phyloP scores from a whole-genome alignment of 2,888 invertebrate genomes.

The Phengaris alcon region DNA sequence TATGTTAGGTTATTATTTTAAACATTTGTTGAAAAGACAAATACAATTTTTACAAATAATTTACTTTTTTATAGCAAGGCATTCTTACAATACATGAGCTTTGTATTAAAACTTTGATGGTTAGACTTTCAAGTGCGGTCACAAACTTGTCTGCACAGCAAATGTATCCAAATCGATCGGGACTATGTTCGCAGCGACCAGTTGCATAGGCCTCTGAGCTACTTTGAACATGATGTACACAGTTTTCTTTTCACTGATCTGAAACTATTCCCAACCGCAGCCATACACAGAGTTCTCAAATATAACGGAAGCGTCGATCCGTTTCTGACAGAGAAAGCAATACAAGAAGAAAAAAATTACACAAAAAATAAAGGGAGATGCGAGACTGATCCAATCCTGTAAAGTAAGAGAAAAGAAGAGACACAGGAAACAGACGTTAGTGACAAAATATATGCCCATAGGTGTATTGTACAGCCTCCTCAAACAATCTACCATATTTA shows the following conservation, averaged over 20 bases:
- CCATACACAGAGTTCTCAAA: conserved; percentile 61
- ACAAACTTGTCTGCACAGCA: conserved; percentile 63
- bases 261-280: conserved; percentile 69
- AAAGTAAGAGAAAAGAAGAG: conserved; percentile 58
- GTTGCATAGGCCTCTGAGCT: conserved; percentile 56
- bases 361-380: conserved; percentile 58
- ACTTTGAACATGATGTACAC: conserved; percentile 57
- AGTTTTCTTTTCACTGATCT: conserved; percentile 51
- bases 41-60: too few relatives aligned
- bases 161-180: conserved; percentile 69
- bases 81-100: too few relatives aligned
- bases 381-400: conserved; percentile 54
- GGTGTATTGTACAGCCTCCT: conserved; percentile 55
- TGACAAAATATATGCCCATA: conserved; percentile 61
- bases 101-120: background rate
- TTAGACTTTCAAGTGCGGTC: conserved; percentile 61
- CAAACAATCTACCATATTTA: conserved; percentile 18
- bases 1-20: too few relatives aligned
- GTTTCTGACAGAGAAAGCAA: conserved; percentile 60
- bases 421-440: conserved; percentile 58
- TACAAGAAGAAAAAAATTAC: conserved; percentile 62
- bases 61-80: too few relatives aligned
- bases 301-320: conserved; percentile 58
- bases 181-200: conserved; percentile 63
- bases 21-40: too few relatives aligned